These are phyloP conservation scores for Erythrocercus mccallii DNA, from an alignment of 2,113 vertebrate genomes.

Conservation along the genomic window DNA sequence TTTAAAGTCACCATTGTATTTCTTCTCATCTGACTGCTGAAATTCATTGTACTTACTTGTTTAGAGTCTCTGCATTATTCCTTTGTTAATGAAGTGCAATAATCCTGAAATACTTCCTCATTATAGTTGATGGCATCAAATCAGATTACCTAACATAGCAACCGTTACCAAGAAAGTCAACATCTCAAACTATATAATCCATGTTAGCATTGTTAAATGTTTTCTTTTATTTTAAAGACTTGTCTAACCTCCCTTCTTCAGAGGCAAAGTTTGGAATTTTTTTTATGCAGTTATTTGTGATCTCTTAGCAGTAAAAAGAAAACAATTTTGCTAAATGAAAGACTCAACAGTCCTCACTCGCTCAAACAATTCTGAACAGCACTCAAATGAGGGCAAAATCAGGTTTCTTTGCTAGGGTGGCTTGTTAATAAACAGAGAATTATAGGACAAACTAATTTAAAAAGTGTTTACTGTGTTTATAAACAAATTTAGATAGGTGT, in stretches of 20 bases:
- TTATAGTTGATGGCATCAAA: constrained; percentile 63
- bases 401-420: background rate
- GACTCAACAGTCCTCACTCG: background rate
- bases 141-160: constrained; percentile 67
- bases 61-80: constrained; percentile 44
- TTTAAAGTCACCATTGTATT: background rate
- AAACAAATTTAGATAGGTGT: background rate
- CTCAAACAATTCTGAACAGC: constrained; percentile 39
- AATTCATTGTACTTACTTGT: constrained; percentile 60
- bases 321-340: constrained; percentile 52
- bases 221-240: constrained; percentile 54
- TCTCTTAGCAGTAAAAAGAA: constrained; percentile 54
- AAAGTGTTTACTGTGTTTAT: constrained; percentile 35
- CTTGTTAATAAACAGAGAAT: background rate
- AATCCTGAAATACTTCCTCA: constrained; percentile 58
- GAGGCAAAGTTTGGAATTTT: background rate
- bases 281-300: constrained; percentile 51
- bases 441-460: constrained; percentile 36
- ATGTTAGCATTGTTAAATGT: constrained; percentile 53
- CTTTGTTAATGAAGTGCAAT: constrained; percentile 41
- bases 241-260: constrained; percentile 58
- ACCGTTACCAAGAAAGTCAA: constrained; percentile 70
- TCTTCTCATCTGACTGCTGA: constrained; percentile 11
- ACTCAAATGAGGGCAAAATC: background rate
- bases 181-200: constrained; percentile 60